These are phyloP conservation scores for Diachasmimorpha longicaudata DNA, from an alignment of 1,140 invertebrate genomes.

Conservation along the genomic window DNA sequence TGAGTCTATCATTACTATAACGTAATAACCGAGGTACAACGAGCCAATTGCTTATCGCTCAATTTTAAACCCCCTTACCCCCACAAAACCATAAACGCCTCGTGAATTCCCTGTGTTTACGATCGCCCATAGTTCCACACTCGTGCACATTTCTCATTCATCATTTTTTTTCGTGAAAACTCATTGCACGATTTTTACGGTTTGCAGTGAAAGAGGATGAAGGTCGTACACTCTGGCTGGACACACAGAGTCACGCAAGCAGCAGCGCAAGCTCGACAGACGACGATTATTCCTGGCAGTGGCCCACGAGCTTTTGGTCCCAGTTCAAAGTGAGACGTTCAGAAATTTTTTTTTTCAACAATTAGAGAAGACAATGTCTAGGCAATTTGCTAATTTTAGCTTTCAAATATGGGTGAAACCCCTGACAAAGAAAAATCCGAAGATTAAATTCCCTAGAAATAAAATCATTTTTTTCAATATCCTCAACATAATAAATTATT, in stretches of 20 bases:
- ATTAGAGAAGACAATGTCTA: neutral
- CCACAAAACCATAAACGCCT: neutral
- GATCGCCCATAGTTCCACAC: neutral
- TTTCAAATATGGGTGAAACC: too few species aligned
- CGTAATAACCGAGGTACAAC: neutral
- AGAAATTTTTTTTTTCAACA: slow-evolving; percentile 4
- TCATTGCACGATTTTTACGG: slow-evolving; percentile 12
- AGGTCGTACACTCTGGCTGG: slow-evolving; percentile 75
- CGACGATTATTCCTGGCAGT: slow-evolving; percentile 68
- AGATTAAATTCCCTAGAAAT: too few species aligned
- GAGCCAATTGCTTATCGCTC: neutral
- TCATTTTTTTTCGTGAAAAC: neutral
- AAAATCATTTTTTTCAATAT: too few species aligned
- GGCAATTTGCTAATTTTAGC: neutral
- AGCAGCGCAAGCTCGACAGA: slow-evolving; percentile 67
- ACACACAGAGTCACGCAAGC: slow-evolving; percentile 75
- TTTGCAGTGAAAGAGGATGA: slow-evolving; percentile 68
- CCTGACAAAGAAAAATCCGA: too few species aligned
- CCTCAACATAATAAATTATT: too few species aligned
- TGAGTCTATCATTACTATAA: neutral
- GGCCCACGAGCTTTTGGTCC: slow-evolving; percentile 83
- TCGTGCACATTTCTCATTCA: neutral
- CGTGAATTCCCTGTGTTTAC: neutral
- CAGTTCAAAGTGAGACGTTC: slow-evolving; percentile 72
- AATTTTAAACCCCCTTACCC: neutral